phyloP scores from a whole-genome alignment of 2,888 invertebrate genomes.

The Tuta absoluta region DNA sequence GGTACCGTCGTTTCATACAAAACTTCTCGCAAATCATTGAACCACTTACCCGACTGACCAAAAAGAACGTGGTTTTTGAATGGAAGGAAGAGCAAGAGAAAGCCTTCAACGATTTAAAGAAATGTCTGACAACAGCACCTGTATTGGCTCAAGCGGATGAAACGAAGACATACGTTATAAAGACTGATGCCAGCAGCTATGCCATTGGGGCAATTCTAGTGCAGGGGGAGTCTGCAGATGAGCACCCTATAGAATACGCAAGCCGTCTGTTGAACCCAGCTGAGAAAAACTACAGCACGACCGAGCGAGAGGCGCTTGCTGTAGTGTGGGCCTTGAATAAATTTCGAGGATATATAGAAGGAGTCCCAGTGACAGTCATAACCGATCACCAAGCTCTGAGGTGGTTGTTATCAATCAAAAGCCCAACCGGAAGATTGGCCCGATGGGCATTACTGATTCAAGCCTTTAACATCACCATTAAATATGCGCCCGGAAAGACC shows the following conservation, averaged over 20 bases:
- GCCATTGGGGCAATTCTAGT: too few relatives aligned
- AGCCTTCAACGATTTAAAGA: slow-evolving; percentile 20
- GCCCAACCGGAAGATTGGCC: slow-evolving; percentile 59
- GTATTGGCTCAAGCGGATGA: slow-evolving; percentile 29
- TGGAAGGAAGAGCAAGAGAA: slow-evolving; percentile 30
- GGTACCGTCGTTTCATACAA: slow-evolving; percentile 20
- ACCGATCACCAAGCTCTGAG: slow-evolving; percentile 62
- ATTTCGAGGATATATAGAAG: slow-evolving; percentile 47
- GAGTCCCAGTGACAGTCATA: slow-evolving; percentile 51
- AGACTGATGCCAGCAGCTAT: slow-evolving; percentile 45
- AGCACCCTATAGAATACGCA: slow-evolving; percentile 40
- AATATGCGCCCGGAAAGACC: slow-evolving; percentile 53
- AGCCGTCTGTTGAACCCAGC: slow-evolving; percentile 32
- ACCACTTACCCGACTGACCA: slow-evolving; percentile 18
- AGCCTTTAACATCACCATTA: slow-evolving; percentile 50
- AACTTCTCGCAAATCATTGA: slow-evolving; percentile 16
- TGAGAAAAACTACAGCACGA: slow-evolving; percentile 54
- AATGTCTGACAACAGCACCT: slow-evolving; percentile 26
- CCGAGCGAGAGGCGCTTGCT: slow-evolving; percentile 58
- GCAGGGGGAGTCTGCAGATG: slow-evolving; percentile 37
- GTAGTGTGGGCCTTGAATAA: too few relatives aligned
- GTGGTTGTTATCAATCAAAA: slow-evolving; percentile 56
- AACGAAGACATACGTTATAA: slow-evolving; percentile 20
- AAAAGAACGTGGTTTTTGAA: slow-evolving; percentile 29
- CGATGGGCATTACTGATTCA: slow-evolving; percentile 63